Conservation (phyloP, 2,797 vertebrate genomes). For the Ambastaia sidthimunki region DNA sequence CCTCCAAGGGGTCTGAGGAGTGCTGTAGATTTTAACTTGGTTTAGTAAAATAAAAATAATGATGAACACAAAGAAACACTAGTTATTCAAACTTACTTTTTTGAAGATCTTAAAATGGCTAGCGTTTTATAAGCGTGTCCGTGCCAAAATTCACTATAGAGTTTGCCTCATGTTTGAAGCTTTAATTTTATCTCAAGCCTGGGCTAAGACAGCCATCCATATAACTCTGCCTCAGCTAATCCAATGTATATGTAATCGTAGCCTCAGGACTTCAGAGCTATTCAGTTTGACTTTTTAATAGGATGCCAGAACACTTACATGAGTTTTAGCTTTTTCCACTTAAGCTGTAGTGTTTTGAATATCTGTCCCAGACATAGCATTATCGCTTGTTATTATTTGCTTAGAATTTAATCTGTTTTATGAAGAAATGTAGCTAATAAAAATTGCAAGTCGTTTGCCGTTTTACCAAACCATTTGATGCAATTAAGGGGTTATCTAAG, state of each 20-base stretch:
- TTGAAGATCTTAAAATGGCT: neutral
- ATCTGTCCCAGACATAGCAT: neutral
- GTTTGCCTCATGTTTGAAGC: neutral
- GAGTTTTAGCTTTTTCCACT: neutral
- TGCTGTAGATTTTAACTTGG: neutral
- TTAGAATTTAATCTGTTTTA: neutral
- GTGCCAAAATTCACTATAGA: no score
- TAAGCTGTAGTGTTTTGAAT: neutral
- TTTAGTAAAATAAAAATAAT: neutral
- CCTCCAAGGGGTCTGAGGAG: neutral
- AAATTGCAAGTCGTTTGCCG: neutral
- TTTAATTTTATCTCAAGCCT: conserved; percentile 3
- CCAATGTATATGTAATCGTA: conserved; percentile 60
- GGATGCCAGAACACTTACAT: neutral
- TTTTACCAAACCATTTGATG: conserved; percentile 4
- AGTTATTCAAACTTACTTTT: no score
- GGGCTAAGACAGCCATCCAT: conserved; percentile 49
- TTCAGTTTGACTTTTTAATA: conserved; percentile 2
- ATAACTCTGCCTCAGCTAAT: conserved; percentile 61
- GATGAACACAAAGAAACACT: neutral
- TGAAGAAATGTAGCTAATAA: neutral
- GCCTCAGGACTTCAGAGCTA: conserved; percentile 52
- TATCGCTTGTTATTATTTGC: neutral
- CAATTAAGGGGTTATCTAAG: conserved; percentile 3
- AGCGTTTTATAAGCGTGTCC: neutral